Base-by-base conservation (phyloP, 2,888 invertebrate species). In the Idaea straminata region DNA sequence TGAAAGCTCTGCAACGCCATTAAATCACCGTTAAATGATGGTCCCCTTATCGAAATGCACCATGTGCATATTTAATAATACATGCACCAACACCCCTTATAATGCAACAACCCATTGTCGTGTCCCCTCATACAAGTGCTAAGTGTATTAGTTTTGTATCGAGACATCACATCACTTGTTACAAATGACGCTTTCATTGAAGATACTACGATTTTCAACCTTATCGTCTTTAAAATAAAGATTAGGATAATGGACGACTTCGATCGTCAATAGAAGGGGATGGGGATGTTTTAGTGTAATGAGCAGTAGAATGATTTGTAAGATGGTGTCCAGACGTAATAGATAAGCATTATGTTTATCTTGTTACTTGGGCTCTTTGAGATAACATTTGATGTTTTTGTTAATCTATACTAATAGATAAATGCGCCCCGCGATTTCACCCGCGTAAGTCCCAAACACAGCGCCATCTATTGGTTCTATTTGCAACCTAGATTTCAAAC, bases 141-240 rank as follows among this genome's bases (percentile, higher is more conserved):
- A 86, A 86, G 85, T 86, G 83, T 85, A 86, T 85, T 86, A 85
- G 81, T 83, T 82, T 76, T 79, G 79, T 82, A 81, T 81, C 78
- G 76, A 74, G 75, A 79, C 74, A 72, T 75, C 73, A 79, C 74
- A 73, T 75, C 73, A 78, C 74, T 77, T 76, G 74, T 77, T 78
- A 81, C 84, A 84, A 83, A 84, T 83, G 80, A 81, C 81, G 76
- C 71, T 79, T 77, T 66, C 72, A 70, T 69, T 71, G 70, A 62
- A 15, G 7, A 59, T 10, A 34, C 5, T 34, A 59, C 10, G 34
- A 59, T 25, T 59, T 59, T 59, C 59, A 59, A 59, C 59, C 34
- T 59, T 59, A 59, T 34, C 13, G 25, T 7, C 16, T 16, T 25
- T 7, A 34, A 25, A 6, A 59, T 59, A 59, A 16, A 13, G 25